These are phyloP conservation scores for Anthoptus insignis DNA, from an alignment of 2,888 invertebrate species.

Conservation along the genomic window DNA sequence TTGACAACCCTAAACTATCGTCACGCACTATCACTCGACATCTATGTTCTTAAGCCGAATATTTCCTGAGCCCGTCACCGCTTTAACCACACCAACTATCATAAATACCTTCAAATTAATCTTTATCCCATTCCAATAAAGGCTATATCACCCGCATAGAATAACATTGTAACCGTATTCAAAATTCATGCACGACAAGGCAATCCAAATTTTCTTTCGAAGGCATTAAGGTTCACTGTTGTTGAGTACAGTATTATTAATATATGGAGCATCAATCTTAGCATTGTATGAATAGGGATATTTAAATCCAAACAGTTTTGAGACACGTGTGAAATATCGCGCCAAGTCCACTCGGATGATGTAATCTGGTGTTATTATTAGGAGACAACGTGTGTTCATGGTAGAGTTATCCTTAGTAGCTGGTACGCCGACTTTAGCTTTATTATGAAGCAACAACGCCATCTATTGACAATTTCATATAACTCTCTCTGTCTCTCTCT, in stretches of 20 bases:
- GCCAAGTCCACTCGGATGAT: constrained; percentile 46
- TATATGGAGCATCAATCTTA: constrained; percentile 70
- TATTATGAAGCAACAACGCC: no score
- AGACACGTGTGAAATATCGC: constrained; percentile 62
- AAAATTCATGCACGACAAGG: neutral
- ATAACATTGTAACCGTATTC: constrained; percentile 17
- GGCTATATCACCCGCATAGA: neutral
- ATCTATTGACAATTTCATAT: no score
- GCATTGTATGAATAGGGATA: constrained; percentile 70
- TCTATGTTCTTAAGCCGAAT: constrained; percentile 78
- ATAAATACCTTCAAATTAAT: constrained; percentile 37
- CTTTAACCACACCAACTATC: constrained; percentile 56
- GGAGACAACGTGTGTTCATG: constrained; percentile 1
- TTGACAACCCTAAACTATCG: constrained; percentile 67
- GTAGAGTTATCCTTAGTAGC: neutral
- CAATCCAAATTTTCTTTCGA: constrained; percentile 57
- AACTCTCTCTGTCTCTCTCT: no score
- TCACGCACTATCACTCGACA: constrained; percentile 80
- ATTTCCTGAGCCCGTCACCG: constrained; percentile 84
- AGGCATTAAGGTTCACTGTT: constrained; percentile 2
- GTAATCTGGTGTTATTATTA: constrained; percentile 43
- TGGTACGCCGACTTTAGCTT: no score
- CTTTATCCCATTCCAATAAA: constrained; percentile 44
- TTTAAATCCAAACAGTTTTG: constrained; percentile 69
- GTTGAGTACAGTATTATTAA: constrained; percentile 19